Evolutionary conservation across 92 coral and sea anemone species (phyloP), one percentile per base, ranked within the genome.

Genomic region (Pocillopora meandrina): DNA sequence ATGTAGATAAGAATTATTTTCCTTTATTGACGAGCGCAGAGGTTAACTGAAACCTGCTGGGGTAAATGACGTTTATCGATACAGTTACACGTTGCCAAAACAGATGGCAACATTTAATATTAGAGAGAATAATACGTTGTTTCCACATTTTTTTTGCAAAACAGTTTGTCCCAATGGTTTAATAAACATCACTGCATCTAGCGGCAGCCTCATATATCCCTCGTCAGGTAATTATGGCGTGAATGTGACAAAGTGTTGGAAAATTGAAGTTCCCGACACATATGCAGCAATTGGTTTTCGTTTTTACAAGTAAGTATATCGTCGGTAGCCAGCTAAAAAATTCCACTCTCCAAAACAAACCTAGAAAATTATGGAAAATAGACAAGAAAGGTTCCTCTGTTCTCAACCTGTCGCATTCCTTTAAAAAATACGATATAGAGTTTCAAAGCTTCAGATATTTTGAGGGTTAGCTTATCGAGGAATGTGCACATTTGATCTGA

Each of bases 211-310:
- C 9, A 19, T 34, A 55, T 58, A 81, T 21, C 85, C 85, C n/a
- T n/a, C 10, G 14, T 58, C 85, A 3, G 77, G 77, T 18, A 19
- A 33, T 67, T 81, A 81, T 68, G 85, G 85, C 1, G 35, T 12
- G 13, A 81, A 81, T 68, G 77, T 70, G 70, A 81, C 68, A 4
- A 81, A 57, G 36, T 81, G 85, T 31, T 81, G 85, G 85, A 81
- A 16, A 56, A 26, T 81, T 81, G 69, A 81, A 35, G 59, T 81
- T 3, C 85, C 85, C 12, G 62, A 81, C 9, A 56, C 69, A 11
- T 81, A 59, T 12, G 6, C 0, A 0, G 1, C 9, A 5, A 4
- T 69, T 20, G 36, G 34, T 7, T 42, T 69, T 12, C 2, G 8
- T 15, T 4, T 70, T 15, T 70, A 5, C 9, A 34, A 18, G 68